Evolutionary conservation across 1,140 invertebrate species (phyloP).

Genomic region (Arion vulgaris): DNA sequence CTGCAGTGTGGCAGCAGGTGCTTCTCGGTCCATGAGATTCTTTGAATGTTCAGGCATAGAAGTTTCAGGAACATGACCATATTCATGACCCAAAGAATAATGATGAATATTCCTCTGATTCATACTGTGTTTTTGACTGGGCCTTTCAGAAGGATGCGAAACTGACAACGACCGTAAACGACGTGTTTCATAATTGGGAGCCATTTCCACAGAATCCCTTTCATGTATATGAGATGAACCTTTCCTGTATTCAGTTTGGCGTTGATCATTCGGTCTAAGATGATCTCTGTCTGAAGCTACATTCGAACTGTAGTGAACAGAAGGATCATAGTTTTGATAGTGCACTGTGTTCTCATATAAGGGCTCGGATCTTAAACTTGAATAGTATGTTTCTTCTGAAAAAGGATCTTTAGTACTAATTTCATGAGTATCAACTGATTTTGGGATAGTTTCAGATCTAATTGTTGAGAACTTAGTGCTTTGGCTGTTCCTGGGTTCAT

Average conservation of each 20-base stretch:
- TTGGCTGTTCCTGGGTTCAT: not conserved
- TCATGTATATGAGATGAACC: not conserved
- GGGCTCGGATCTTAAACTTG: slow-evolving; percentile 1
- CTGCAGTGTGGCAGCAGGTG: not conserved
- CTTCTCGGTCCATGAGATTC: not conserved
- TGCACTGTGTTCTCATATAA: no score
- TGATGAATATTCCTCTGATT: not conserved
- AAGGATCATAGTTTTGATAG: no score
- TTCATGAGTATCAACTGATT: not conserved
- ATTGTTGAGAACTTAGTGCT: not conserved
- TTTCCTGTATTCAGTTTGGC: no score
- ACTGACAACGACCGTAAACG: not conserved
- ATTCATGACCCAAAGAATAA: not conserved
- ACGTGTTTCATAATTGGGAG: not conserved
- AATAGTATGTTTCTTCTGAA: not conserved
- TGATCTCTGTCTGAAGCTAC: no score
- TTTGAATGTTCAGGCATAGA: not conserved
- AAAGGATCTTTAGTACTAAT: not conserved
- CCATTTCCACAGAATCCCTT: not conserved
- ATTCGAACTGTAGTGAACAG: no score
- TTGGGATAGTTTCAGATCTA: slow-evolving; percentile 1
- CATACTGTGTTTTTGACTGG: not conserved
- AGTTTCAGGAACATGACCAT: not conserved
- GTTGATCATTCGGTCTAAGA: no score
- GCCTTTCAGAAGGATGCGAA: not conserved